A percentile compares a stretch with the other conserved stretches of the same genome.
phyloP scores from a whole-genome alignment of 2,113 vertebrate genomes.

The Pristiophorus japonicus region DNA sequence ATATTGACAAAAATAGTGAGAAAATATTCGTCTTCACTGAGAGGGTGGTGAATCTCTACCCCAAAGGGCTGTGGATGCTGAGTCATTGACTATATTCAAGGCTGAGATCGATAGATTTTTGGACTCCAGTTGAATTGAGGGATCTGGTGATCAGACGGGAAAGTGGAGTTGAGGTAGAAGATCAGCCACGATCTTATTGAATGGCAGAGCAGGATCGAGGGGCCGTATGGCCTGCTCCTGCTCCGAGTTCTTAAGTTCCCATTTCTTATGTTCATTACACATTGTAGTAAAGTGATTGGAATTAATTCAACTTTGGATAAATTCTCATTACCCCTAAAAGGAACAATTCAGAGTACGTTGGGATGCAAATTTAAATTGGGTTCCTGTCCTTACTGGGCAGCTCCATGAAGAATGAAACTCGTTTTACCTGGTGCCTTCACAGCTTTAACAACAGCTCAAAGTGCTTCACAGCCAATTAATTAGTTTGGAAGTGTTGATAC shows the following conservation, averaged over 20 bases:
- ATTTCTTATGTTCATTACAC: background rate
- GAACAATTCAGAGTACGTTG: background rate
- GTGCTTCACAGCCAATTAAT: too few relatives aligned
- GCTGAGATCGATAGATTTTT: too few relatives aligned
- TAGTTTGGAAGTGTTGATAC: too few relatives aligned
- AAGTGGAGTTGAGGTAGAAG: background rate
- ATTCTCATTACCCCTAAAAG: background rate
- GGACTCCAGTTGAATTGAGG: too few relatives aligned
- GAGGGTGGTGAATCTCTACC: too few relatives aligned
- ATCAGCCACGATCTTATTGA: background rate
- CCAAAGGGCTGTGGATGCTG: too few relatives aligned
- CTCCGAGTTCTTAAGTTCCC: background rate
- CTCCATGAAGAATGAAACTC: background rate
- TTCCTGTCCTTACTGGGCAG: background rate
- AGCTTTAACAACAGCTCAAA: too few relatives aligned
- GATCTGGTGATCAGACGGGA: too few relatives aligned
- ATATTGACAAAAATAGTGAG: too few relatives aligned
- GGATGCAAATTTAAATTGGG: background rate
- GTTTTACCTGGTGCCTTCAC: background rate
- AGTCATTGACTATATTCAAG: too few relatives aligned
- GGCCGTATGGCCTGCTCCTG: background rate
- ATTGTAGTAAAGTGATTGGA: background rate
- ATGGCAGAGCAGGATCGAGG: background rate
- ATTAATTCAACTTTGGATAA: background rate
- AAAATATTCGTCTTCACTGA: too few relatives aligned